Evolutionary conservation across 2,797 vertebrate genomes (phyloP), one percentile per base, ranked within the genome.

Genomic region (Schizopygopsis pylzovi): DNA sequence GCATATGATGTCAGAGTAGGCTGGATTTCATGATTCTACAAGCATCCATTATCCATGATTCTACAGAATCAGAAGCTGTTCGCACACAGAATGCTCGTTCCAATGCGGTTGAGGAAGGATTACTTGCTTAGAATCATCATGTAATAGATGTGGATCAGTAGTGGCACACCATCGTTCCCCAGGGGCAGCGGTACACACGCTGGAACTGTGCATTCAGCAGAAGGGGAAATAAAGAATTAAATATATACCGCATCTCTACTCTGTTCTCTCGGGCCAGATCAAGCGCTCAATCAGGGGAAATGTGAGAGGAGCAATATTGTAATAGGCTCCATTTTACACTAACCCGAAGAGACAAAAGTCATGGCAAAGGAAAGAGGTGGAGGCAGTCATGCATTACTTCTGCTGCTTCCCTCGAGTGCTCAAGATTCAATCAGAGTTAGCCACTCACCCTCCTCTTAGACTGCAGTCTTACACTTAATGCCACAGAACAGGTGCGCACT

Each of bases 171-270:
- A 79, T 79, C 45, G 49, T 65, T 87, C 88, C 85, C 88, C 41
- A 39, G 85, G 76, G 88, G 63, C 59, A 63, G 28, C 47, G 22
- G 56, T 41, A 70, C 59, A 83, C 67, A 65, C 10, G 12, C 56
- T 87, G 82, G 79, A 87, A 87, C 67, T 82, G 82, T 71, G 80
- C 83, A 72, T 80, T 84, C 82, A 85, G 88, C 82, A 85, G 56
- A 89, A 88, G 71, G 81, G 75, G 85, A 86, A 86, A 86, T 81
- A 72, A 84, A 89, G 72, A 85, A 87, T 87, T 85, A 87, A 89
- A 89, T 89, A 82, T 86, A 87, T 89, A 85, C 83, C 61, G 67
- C 85, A 59, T 79, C 67, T 87, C 79, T 16, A 18, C 70, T 82
- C 61, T 43, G 28, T 78, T 85, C 88, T 87, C 83, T 70, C 83